Evolutionary conservation across 2,797 vertebrate genomes (phyloP).

Genomic region (Myioborus miniatus): DNA sequence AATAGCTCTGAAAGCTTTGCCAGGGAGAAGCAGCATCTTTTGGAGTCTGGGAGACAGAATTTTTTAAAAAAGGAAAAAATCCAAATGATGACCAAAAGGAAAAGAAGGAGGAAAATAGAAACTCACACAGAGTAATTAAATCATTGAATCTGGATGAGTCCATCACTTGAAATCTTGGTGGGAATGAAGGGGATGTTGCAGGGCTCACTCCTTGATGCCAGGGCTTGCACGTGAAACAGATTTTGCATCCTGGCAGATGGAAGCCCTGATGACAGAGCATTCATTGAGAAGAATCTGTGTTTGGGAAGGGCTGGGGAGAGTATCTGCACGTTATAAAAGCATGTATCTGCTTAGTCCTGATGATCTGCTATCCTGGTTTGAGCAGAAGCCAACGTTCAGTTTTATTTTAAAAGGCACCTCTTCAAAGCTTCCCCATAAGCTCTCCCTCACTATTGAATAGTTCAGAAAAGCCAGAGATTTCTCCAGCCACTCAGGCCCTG

Average conservation of each 20-base stretch:
- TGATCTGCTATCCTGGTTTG: constrained; percentile 37
- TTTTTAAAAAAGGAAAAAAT: not conserved
- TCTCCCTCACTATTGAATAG: not conserved
- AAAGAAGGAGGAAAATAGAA: not conserved
- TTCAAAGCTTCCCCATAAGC: constrained; percentile 23
- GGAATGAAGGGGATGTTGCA: constrained; percentile 10
- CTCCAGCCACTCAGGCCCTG: not conserved
- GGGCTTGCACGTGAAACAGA: not conserved
- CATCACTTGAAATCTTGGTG: not conserved
- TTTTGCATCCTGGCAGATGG: not conserved
- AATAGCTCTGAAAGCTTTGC: not conserved
- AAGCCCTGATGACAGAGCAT: not conserved
- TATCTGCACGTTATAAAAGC: not conserved
- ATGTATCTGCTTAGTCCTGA: constrained; percentile 21
- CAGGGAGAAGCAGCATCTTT: not conserved
- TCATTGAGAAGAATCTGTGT: not conserved
- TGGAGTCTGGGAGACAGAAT: not conserved
- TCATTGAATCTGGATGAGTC: not conserved
- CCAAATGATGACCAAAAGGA: constrained; percentile 29
- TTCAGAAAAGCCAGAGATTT: not conserved
- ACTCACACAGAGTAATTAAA: not conserved
- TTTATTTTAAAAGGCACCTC: constrained; percentile 1
- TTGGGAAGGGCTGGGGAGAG: not conserved
- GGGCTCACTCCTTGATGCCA: not conserved
- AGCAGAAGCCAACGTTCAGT: not conserved